Evolutionary conservation across 2,797 vertebrate genomes (phyloP).

Genomic region (Urocyon cinereoargenteus): DNA sequence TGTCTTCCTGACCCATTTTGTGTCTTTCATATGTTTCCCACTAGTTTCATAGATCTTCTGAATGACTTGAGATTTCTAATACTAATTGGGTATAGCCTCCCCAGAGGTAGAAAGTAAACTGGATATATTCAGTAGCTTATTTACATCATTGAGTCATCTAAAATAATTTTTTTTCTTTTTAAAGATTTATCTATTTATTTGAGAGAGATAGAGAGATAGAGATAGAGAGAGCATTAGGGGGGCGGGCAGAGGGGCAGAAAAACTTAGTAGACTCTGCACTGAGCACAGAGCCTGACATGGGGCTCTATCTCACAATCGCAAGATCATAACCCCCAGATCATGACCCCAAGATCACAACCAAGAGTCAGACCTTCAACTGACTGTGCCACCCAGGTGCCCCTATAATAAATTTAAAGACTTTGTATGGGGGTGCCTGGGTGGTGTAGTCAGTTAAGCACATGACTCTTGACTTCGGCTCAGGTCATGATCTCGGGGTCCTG

Average conservation of each 20-base stretch:
- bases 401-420: no score
- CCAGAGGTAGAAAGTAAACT: neutral
- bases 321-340: neutral
- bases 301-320: neutral
- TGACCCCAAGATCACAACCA: neutral
- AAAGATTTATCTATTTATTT: neutral
- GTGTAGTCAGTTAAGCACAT: no score
- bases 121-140: neutral
- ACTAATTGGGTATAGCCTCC: neutral
- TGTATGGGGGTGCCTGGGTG: no score
- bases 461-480: no score
- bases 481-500: no score
- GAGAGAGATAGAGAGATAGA: neutral
- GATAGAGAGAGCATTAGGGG: neutral
- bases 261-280: neutral
- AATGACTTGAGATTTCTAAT: conserved; percentile 5
- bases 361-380: neutral
- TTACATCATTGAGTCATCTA: neutral
- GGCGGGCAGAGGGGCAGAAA: neutral
- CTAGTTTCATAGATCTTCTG: neutral
- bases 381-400: no score
- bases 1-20: neutral
- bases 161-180: conserved; percentile 2
- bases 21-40: neutral
- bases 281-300: neutral